These are phyloP conservation scores for Operophtera brumata DNA, from an alignment of 2,888 invertebrate species.

Conservation along the genomic window DNA sequence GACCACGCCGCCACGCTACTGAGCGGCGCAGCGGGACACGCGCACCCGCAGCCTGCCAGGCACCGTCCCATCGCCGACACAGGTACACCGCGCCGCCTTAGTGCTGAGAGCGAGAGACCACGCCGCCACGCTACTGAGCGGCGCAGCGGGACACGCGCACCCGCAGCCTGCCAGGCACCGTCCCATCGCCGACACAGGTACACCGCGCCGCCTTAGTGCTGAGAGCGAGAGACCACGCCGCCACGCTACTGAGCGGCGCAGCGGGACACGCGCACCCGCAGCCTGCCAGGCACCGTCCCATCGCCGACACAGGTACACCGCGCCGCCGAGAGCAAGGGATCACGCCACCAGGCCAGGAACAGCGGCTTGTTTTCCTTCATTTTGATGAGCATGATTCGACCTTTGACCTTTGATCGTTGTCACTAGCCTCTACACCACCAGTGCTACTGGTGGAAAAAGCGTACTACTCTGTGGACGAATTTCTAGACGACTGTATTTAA, in stretches of 20 bases:
- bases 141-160: slow-evolving; percentile 53
- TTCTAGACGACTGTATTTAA: too few species aligned
- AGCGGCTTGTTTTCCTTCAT: too few species aligned
- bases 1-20: slow-evolving; percentile 91
- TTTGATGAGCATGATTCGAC: too few species aligned
- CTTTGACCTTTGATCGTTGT: too few species aligned
- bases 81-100: slow-evolving; percentile 84
- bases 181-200: slow-evolving; percentile 47
- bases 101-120: slow-evolving; percentile 90
- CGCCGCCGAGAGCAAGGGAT: slow-evolving; percentile 86
- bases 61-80: slow-evolving; percentile 47
- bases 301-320: slow-evolving; percentile 73
- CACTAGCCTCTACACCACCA: too few species aligned
- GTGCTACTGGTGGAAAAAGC: too few species aligned
- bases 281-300: slow-evolving; percentile 42
- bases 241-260: slow-evolving; percentile 87
- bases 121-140: slow-evolving; percentile 88
- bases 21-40: slow-evolving; percentile 77
- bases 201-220: slow-evolving; percentile 87
- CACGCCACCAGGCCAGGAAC: slow-evolving; percentile 89
- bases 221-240: slow-evolving; percentile 90
- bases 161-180: slow-evolving; percentile 42
- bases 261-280: slow-evolving; percentile 39
- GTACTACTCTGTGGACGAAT: too few species aligned
- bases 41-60: slow-evolving; percentile 36